Base-by-base conservation (phyloP, 2,888 invertebrate genomes). In the Fragum sueziense region DNA sequence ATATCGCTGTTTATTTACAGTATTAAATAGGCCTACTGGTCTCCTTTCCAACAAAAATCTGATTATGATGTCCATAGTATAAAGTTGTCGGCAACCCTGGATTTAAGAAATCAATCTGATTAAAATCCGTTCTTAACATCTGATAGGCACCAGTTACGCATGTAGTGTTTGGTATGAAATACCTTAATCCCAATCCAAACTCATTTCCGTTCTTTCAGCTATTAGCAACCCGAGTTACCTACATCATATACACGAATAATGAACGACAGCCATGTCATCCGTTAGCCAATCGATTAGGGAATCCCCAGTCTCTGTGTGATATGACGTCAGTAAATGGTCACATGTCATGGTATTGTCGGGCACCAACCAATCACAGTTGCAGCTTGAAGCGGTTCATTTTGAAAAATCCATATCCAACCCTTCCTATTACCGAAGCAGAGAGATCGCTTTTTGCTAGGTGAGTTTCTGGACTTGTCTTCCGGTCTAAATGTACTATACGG, bases 261-360 rank as follows among this genome's bases (percentile, higher is more conserved):
- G 61, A 27, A 61, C 14, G 14, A 11, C 31, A 25, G 31, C 29
- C 14, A 7, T 61, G 61, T 25, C 61, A 61, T 25, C 22, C 61
- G 1, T 61, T 61, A 14, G 4, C 2, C 11, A n/a, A 25, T 3
- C 9, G 31, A 31, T 31, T 61, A 1, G 31, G 20, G 11, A 20
- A 61, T 22, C 25, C 61, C 20, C 17, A 9, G 31, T 1, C 9
- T 17, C 14, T 1, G 31, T 61, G 61, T 29, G 31, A 61, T 29
- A 61, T 61, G 61, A 61, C 31, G 61, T 61, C 61, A 61, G 6
- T 17, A 17, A 61, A 61, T n/a, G 61, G 61, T 14, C 27, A 61
- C 20, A 61, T 61, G 61, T 61, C 61, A 27, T 61, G 61, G 61
- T 61, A 29, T 29, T 61, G 61, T n/a, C 6, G 14, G 31, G 61